These are phyloP conservation scores for Dendrolimus kikuchii DNA, from an alignment of 1,140 invertebrate species.

Conservation along the genomic window DNA sequence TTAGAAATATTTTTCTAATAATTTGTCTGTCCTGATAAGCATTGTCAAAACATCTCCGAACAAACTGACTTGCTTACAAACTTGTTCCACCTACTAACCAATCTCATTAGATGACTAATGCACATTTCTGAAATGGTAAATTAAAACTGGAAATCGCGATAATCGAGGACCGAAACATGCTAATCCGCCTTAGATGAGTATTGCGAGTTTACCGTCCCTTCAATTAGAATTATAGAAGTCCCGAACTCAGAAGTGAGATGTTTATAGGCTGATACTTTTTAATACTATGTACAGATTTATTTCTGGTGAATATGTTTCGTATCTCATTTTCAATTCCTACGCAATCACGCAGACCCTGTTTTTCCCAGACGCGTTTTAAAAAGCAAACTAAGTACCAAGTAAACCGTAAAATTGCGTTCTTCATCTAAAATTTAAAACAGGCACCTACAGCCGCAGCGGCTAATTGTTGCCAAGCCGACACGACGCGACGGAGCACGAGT, in stretches of 20 bases:
- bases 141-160: too few relatives aligned
- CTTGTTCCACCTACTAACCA: too few relatives aligned
- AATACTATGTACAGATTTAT: background rate
- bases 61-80: too few relatives aligned
- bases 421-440: slow-evolving; percentile 25
- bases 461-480: slow-evolving; percentile 18
- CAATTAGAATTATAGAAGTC: too few relatives aligned
- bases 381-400: slow-evolving; percentile 8
- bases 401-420: slow-evolving; percentile 22
- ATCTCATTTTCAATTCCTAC: background rate
- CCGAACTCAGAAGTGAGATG: background rate
- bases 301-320: background rate
- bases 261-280: background rate
- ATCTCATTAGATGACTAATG: too few relatives aligned
- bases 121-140: too few relatives aligned
- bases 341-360: background rate
- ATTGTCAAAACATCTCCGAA: too few relatives aligned
- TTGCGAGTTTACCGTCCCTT: too few relatives aligned
- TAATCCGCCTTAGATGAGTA: too few relatives aligned
- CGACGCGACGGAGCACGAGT: background rate
- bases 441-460: slow-evolving; percentile 6
- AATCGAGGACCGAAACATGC: too few relatives aligned
- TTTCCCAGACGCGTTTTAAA: slow-evolving; percentile 16
- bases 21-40: too few relatives aligned
- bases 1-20: too few relatives aligned